These are phyloP conservation scores for Barbus barbus DNA, from an alignment of 2,113 vertebrate species.

Conservation along the genomic window DNA sequence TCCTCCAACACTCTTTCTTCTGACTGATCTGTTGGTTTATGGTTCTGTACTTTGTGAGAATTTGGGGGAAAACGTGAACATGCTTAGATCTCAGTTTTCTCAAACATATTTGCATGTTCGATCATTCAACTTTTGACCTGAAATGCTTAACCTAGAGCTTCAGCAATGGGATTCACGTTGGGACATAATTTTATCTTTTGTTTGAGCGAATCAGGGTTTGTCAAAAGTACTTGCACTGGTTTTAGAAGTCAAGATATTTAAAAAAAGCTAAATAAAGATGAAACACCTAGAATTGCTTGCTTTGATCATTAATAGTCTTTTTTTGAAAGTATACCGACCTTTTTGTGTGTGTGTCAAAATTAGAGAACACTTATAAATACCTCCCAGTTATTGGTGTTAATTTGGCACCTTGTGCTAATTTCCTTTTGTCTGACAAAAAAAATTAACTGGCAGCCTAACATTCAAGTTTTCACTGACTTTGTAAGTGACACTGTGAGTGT, in stretches of 20 bases:
- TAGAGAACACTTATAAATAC: too few relatives aligned
- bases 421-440: too few relatives aligned
- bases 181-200: neutral
- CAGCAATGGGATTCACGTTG: neutral
- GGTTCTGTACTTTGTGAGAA: neutral
- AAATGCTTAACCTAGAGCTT: neutral
- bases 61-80: neutral
- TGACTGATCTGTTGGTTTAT: neutral
- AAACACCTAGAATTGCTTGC: neutral
- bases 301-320: neutral
- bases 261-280: conserved; percentile 26
- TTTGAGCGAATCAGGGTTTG: neutral
- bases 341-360: too few relatives aligned
- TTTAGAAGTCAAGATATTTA: conserved; percentile 7
- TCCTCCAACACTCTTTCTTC: neutral
- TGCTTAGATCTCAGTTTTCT: neutral
- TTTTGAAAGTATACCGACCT: too few relatives aligned
- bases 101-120: neutral
- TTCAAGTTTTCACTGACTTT: too few relatives aligned
- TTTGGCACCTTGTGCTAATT: too few relatives aligned
- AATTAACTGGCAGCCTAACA: too few relatives aligned
- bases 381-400: too few relatives aligned
- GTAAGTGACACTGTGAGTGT: too few relatives aligned
- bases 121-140: conserved; percentile 6
- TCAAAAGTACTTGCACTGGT: neutral